Evolutionary conservation across 2,888 invertebrate species (phyloP).

Genomic region (Dicyrtomina minuta): DNA sequence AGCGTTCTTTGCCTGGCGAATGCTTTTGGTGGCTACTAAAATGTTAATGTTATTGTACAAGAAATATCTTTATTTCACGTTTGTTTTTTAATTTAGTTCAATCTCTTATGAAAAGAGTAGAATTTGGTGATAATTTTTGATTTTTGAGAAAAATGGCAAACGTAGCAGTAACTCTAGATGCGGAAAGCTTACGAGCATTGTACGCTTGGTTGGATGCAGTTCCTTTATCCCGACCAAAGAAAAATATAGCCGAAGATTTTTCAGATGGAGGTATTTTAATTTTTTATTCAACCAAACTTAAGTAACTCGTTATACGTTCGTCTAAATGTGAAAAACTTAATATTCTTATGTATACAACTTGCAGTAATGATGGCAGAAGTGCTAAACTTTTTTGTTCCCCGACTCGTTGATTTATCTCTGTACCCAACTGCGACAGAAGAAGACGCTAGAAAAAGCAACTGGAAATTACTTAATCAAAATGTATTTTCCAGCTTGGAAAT

Average conservation of each 20-base stretch:
- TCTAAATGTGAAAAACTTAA: too few relatives aligned
- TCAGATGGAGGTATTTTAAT: conserved; percentile 12
- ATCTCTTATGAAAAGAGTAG: too few relatives aligned
- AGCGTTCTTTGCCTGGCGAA: too few relatives aligned
- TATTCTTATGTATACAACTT: too few relatives aligned
- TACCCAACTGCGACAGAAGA: conserved; percentile 70
- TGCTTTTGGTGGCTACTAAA: too few relatives aligned
- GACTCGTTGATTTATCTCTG: conserved; percentile 74
- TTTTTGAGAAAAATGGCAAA: conserved; percentile 9
- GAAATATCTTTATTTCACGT: too few relatives aligned
- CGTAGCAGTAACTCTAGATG: background rate
- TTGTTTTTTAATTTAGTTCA: too few relatives aligned
- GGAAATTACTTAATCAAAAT: conserved; percentile 74
- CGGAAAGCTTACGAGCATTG: conserved; percentile 2
- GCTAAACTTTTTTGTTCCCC: conserved; percentile 69
- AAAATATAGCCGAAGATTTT: conserved; percentile 24
- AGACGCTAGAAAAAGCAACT: conserved; percentile 71
- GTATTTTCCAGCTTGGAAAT: conserved; percentile 57
- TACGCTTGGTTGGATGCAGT: conserved; percentile 24
- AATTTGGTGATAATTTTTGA: too few relatives aligned
- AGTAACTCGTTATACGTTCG: too few relatives aligned
- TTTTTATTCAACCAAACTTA: too few relatives aligned
- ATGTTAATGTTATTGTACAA: too few relatives aligned
- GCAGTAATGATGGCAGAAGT: conserved; percentile 75
- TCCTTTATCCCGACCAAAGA: conserved; percentile 21